Evolutionary conservation across 2,113 vertebrate species (phyloP).

Genomic region (Kobus ellipsiprymnus): DNA sequence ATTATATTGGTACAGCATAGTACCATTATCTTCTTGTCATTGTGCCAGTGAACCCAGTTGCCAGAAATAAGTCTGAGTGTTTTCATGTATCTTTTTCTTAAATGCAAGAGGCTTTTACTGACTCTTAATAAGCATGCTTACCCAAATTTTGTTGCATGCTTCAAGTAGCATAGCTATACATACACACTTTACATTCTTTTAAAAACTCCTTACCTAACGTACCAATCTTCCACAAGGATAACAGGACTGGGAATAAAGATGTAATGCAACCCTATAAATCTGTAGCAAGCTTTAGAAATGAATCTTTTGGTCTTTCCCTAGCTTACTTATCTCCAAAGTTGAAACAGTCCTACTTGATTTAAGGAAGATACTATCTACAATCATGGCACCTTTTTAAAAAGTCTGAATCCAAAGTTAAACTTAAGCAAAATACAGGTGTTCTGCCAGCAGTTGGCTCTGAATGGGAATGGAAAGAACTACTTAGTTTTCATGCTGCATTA

Average conservation of each 20-base stretch:
- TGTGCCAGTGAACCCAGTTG: constrained; percentile 80
- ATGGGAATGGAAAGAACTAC: constrained; percentile 10
- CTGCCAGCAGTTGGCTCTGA: constrained; percentile 31
- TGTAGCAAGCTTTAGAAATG: constrained; percentile 57
- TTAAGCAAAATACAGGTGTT: constrained; percentile 35
- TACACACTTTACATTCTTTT: constrained; percentile 48
- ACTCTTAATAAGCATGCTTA: constrained; percentile 74
- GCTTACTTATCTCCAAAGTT: constrained; percentile 40
- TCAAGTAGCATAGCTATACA: constrained; percentile 60
- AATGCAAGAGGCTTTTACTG: constrained; percentile 60
- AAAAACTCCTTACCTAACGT: constrained; percentile 32
- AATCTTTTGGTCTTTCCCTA: constrained; percentile 41
- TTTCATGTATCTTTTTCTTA: constrained; percentile 63
- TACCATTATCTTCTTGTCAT: constrained; percentile 63
- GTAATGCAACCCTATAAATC: constrained; percentile 41
- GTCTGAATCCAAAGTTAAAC: constrained; percentile 60
- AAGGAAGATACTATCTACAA: constrained; percentile 39
- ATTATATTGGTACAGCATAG: constrained; percentile 64
- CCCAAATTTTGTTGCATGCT: constrained; percentile 64
- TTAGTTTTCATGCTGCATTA: constrained; percentile 44
- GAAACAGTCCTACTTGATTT: not conserved
- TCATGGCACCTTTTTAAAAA: constrained; percentile 26
- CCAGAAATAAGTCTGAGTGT: constrained; percentile 74
- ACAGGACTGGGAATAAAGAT: constrained; percentile 39
- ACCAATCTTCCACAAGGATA: constrained; percentile 36